Conservation (phyloP, 2,888 invertebrate genomes). For the Diachrysia chrysitis region DNA sequence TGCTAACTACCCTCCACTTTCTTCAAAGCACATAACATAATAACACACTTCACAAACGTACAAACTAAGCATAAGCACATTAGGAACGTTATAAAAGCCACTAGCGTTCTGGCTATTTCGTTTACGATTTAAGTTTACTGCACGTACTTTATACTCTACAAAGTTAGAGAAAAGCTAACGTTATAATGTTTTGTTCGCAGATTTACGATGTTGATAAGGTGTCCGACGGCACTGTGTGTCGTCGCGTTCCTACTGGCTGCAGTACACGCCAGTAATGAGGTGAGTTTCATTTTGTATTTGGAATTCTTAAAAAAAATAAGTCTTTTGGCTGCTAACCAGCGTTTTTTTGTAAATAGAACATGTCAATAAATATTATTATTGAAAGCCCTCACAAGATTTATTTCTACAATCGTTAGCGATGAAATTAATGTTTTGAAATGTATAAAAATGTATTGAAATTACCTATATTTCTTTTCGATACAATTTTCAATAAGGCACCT, state of each 20-base stretch:
- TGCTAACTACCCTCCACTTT: too few species aligned
- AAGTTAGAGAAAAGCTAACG: slow-evolving; percentile 57
- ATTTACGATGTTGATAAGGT: slow-evolving; percentile 92
- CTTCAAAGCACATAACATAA: background rate
- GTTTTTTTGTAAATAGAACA: too few species aligned
- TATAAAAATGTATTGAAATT: too few species aligned
- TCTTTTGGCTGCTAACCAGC: too few species aligned
- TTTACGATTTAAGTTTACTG: slow-evolving; percentile 21
- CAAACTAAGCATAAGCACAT: slow-evolving; percentile 33
- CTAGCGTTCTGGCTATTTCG: slow-evolving; percentile 24
- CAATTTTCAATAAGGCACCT: too few species aligned
- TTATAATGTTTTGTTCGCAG: slow-evolving; percentile 89
- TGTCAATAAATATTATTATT: too few species aligned
- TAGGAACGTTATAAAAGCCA: slow-evolving; percentile 35
- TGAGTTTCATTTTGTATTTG: slow-evolving; percentile 76
- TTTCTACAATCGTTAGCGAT: too few species aligned
- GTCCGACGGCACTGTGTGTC: slow-evolving; percentile 92
- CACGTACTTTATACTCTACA: slow-evolving; percentile 26
- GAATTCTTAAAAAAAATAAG: too few species aligned
- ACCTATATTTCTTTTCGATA: too few species aligned
- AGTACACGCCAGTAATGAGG: slow-evolving; percentile 90
- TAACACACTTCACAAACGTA: background rate
- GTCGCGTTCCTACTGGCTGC: slow-evolving; percentile 90
- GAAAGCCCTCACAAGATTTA: too few species aligned
- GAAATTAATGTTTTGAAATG: too few species aligned